Evolutionary conservation across 2,113 vertebrate species (phyloP).

Genomic region (Lynx canadensis): DNA sequence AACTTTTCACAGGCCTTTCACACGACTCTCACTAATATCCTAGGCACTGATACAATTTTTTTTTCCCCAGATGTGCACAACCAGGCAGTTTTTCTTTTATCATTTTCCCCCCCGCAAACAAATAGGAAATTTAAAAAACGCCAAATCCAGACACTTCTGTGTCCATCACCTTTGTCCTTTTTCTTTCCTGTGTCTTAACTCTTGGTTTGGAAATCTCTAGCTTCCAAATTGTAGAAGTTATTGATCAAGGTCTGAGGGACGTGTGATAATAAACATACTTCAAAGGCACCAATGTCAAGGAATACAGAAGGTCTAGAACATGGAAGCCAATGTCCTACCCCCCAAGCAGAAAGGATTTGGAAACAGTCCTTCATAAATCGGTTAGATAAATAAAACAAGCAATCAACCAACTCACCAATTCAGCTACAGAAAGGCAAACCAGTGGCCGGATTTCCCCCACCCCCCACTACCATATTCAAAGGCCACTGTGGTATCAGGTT

Average conservation of each 20-base stretch:
- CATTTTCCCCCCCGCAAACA: background rate
- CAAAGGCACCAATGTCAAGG: background rate
- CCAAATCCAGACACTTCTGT: background rate
- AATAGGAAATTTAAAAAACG: background rate
- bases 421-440: background rate
- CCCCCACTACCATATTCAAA: background rate
- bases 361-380: background rate
- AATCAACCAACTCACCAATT: background rate
- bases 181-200: background rate
- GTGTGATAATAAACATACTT: background rate
- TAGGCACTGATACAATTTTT: background rate
- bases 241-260: background rate
- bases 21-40: background rate
- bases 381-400: background rate
- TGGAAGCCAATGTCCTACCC: background rate
- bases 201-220: background rate
- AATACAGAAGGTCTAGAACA: background rate
- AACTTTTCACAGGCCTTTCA: background rate
- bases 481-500: background rate
- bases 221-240: background rate
- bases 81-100: background rate
- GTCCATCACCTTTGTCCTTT: background rate
- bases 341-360: background rate
- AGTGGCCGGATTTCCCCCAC: background rate
- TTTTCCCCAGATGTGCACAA: background rate